Evolutionary conservation across 2,888 invertebrate genomes (phyloP).

Genomic region (Copidosoma aretas): DNA sequence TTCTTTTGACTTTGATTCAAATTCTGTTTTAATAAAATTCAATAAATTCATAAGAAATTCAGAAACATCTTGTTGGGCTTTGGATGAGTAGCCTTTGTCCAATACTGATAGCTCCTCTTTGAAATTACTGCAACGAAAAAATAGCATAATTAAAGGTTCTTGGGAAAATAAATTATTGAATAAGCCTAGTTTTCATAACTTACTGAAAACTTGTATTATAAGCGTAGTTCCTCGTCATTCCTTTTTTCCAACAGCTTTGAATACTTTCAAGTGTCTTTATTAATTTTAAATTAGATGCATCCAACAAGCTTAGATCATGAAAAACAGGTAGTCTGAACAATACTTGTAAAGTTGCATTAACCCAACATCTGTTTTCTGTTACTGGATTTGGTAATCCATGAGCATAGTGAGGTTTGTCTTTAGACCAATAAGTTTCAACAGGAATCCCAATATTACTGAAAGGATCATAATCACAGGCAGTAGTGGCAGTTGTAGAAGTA

Average conservation of each 20-base stretch:
- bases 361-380: conserved; percentile 57
- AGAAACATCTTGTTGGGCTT: conserved; percentile 56
- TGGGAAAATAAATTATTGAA: conserved; percentile 12
- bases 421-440: conserved; percentile 25
- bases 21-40: conserved; percentile 53
- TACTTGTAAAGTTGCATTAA: conserved; percentile 54
- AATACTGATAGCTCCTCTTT: conserved; percentile 51
- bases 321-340: conserved; percentile 52
- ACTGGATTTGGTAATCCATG: conserved; percentile 57
- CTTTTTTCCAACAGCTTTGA: conserved; percentile 49
- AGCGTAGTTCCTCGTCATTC: conserved; percentile 43
- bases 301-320: conserved; percentile 38
- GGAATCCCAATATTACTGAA: conserved; percentile 32
- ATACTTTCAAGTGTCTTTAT: conserved; percentile 47
- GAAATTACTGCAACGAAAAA: conserved; percentile 42
- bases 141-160: conserved; percentile 5
- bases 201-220: conserved; percentile 48
- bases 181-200: background rate
- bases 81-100: conserved; percentile 52
- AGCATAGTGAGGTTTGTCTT: conserved; percentile 46
- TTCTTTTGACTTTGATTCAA: conserved; percentile 45
- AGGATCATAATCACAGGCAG: conserved; percentile 27
- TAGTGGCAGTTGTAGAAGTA: background rate
- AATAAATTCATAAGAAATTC: conserved; percentile 55
- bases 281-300: conserved; percentile 42